Percentiles rank a stretch among this genome's conserved stretches.
Conservation (phyloP, 2,113 vertebrate species). For the Rhagologus leucostigma region DNA sequence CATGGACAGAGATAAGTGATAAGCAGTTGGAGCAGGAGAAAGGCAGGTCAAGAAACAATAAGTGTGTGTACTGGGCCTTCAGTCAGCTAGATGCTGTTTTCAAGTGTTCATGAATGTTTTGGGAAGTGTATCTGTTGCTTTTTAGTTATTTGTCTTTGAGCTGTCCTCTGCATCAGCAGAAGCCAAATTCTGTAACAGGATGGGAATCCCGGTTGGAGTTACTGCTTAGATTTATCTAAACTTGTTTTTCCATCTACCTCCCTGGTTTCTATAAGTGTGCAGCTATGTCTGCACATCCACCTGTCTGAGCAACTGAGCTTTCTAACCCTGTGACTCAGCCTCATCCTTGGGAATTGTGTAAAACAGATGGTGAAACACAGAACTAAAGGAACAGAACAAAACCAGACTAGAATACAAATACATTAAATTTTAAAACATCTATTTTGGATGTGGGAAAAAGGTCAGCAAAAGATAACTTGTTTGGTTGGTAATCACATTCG, state of each 20-base stretch:
- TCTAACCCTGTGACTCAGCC: not conserved
- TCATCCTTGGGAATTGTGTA: not conserved
- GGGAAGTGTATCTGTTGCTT: not conserved
- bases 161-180: not conserved
- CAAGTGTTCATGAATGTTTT: not conserved
- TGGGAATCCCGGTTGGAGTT: not conserved
- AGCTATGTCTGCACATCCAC: not conserved
- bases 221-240: not conserved
- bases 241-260: not conserved
- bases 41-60: not conserved
- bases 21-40: not conserved
- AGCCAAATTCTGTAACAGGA: accelerated
- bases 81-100: not conserved
- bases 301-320: not conserved
- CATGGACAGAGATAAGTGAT: not conserved
- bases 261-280: accelerated
- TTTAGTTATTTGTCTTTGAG: not conserved
- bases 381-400: not conserved
- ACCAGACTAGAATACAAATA: not conserved
- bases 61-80: not conserved
- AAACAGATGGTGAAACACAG: not conserved
- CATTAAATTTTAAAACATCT: not conserved
- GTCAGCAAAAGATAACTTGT: not conserved
- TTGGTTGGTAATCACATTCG: not conserved
- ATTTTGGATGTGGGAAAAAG: not conserved